Percentiles rank a stretch among this genome's conserved stretches.
Evolutionary conservation across 2,888 invertebrate genomes (phyloP).

Genomic region (Branchipolynoe longqiensis): DNA sequence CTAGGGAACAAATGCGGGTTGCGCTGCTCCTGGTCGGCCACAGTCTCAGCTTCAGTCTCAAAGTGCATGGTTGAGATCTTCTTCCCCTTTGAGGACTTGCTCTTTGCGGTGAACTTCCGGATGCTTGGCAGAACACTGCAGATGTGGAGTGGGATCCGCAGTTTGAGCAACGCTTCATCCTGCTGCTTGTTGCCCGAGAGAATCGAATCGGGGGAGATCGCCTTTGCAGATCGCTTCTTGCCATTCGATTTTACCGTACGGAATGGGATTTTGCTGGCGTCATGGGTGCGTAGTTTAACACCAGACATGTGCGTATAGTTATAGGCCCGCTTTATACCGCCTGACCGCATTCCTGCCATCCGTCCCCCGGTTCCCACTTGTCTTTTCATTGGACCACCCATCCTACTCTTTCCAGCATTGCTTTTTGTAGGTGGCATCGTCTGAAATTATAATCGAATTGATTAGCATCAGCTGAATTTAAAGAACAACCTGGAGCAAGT

Average conservation of each 20-base stretch:
- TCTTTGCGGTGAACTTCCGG: constrained; percentile 46
- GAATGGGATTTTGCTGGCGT: neutral
- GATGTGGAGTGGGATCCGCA: constrained; percentile 62
- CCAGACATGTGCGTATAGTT: no score
- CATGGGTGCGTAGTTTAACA: no score
- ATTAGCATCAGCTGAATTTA: no score
- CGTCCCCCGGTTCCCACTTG: neutral
- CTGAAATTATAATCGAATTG: no score
- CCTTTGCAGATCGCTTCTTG: neutral
- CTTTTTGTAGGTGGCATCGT: constrained; percentile 43
- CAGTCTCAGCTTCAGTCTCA: neutral
- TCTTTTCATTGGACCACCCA: no score
- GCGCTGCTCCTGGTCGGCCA: neutral
- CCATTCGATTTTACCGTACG: neutral
- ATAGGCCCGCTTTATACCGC: no score
- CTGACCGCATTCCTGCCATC: constrained; percentile 14
- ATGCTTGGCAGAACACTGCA: constrained; percentile 62
- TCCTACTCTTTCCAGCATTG: constrained; percentile 34
- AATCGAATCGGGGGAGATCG: constrained; percentile 23
- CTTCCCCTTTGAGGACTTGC: constrained; percentile 29
- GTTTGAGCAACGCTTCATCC: constrained; percentile 60
- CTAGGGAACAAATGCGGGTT: neutral
- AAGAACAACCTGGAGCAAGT: no score
- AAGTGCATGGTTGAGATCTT: constrained; percentile 10
- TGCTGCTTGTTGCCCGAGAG: constrained; percentile 45